Conservation (phyloP, 2,797 vertebrate genomes). For the Lacerta agilis region DNA sequence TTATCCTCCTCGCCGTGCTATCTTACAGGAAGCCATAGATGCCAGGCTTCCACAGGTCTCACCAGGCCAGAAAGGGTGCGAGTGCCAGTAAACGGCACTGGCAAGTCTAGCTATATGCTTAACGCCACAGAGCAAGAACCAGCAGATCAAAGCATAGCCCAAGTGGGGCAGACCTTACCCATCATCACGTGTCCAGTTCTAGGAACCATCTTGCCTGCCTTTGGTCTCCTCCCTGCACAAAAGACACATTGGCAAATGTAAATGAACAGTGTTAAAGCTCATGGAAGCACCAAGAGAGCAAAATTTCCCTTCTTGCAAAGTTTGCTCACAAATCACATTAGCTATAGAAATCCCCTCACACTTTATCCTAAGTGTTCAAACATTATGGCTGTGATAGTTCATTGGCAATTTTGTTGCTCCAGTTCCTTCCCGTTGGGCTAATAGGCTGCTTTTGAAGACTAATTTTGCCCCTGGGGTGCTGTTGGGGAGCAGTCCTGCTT, state of each 20-base stretch:
- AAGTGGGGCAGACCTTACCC: conserved; percentile 58
- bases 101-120: neutral
- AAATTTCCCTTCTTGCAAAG: neutral
- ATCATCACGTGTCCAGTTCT: conserved; percentile 40
- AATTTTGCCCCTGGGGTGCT: neutral
- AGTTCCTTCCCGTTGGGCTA: neutral
- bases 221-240: conserved; percentile 65
- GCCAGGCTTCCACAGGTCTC: neutral
- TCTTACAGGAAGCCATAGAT: neutral
- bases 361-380: neutral
- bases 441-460: no score
- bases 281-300: neutral
- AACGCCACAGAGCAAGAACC: neutral
- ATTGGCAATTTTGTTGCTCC: neutral
- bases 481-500: neutral
- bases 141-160: neutral
- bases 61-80: neutral
- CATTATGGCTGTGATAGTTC: neutral
- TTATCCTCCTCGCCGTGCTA: neutral
- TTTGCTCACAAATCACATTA: neutral
- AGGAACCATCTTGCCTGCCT: conserved; percentile 55
- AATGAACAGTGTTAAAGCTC: neutral
- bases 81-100: neutral
- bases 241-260: conserved; percentile 10
- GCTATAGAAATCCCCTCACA: neutral